These are phyloP conservation scores for Dendrocopos noguchii DNA, from an alignment of 2,113 vertebrate genomes.

Conservation along the genomic window DNA sequence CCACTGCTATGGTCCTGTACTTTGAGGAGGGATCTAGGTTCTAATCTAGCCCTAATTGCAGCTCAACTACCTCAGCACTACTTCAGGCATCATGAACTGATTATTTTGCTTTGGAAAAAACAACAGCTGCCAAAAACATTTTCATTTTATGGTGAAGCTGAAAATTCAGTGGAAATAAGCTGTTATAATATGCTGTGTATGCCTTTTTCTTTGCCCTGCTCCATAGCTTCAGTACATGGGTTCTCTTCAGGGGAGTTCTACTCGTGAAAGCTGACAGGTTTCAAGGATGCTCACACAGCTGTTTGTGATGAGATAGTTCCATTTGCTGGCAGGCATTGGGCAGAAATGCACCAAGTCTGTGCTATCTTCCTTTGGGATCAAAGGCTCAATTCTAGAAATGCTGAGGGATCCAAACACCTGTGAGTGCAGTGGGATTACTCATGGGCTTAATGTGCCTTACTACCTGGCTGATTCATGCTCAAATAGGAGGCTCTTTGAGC, in stretches of 20 bases:
- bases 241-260: slow-evolving; percentile 9
- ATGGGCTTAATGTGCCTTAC: slow-evolving; percentile 2
- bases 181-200: not conserved
- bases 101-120: not conserved
- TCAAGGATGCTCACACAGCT: not conserved
- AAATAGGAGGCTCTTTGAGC: slow-evolving; percentile 17
- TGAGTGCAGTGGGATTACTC: slow-evolving; percentile 29
- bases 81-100: not conserved
- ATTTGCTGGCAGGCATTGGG: not conserved
- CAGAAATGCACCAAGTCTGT: not conserved
- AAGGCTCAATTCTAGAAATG: not conserved
- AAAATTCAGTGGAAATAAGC: not conserved
- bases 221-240: not conserved
- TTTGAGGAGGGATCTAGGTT: not conserved
- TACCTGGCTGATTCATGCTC: slow-evolving; percentile 36
- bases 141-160: not conserved
- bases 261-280: not conserved
- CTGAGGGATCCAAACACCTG: not conserved
- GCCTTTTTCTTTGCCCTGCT: not conserved
- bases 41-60: not conserved
- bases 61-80: not conserved
- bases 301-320: not conserved
- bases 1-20: not conserved
- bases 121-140: not conserved
- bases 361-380: not conserved